Evolutionary conservation across 92 coral and sea anemone species (phyloP).

Genomic region (Epizoanthus fatuus): DNA sequence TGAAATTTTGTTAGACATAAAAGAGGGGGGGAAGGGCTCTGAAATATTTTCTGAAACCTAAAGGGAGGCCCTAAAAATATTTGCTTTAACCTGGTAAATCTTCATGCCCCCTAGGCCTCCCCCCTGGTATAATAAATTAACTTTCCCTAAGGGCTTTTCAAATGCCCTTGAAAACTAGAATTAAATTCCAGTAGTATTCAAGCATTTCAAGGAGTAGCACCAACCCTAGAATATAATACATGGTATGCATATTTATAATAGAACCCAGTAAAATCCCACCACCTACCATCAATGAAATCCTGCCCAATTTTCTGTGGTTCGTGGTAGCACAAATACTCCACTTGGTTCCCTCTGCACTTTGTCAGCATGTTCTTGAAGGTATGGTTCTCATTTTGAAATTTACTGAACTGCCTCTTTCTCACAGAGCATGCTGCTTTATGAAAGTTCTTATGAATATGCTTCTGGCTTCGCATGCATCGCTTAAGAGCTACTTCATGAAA

Average conservation of each 20-base stretch:
- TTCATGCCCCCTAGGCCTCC: no score
- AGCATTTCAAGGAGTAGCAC: no score
- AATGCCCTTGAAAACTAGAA: no score
- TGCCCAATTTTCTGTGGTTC: constrained; percentile 79
- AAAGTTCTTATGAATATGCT: constrained; percentile 74
- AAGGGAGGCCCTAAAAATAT: no score
- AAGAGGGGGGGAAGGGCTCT: no score
- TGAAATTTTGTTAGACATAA: no score
- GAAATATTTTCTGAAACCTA: no score
- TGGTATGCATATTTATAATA: not conserved
- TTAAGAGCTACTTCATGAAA: constrained; percentile 85
- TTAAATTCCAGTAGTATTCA: no score
- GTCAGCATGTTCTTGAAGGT: constrained; percentile 54
- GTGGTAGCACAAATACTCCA: constrained; percentile 61
- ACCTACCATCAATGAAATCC: constrained; percentile 83
- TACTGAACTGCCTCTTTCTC: constrained; percentile 65
- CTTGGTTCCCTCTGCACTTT: constrained; percentile 63
- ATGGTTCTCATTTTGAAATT: constrained; percentile 74
- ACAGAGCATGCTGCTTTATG: constrained; percentile 70
- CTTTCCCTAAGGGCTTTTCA: no score
- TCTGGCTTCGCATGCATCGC: constrained; percentile 81
- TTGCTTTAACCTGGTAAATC: no score
- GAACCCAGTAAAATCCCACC: not conserved
- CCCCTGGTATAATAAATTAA: no score
- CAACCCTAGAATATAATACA: no score